phyloP scores from a whole-genome alignment of 2,797 vertebrate genomes.

The Onychomys torridus region DNA sequence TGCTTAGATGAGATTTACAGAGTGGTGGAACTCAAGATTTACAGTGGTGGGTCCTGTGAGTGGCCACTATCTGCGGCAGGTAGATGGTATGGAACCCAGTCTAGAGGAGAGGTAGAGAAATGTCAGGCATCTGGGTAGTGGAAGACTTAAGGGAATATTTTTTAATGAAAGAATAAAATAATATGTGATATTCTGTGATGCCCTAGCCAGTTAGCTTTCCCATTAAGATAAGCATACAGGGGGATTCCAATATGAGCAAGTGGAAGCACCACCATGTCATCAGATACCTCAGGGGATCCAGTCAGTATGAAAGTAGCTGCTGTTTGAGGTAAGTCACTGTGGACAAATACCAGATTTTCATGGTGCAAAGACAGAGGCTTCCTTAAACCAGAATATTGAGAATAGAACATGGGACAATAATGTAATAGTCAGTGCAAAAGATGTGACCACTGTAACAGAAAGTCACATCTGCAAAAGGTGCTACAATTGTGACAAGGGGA shows the following conservation, averaged over 20 bases:
- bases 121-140: accelerated
- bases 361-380: background rate
- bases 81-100: background rate
- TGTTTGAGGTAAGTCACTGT: background rate
- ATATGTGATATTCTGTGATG: background rate
- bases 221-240: background rate
- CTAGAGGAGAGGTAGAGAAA: background rate
- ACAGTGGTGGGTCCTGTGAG: background rate
- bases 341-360: background rate
- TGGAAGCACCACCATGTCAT: background rate
- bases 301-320: background rate
- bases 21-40: background rate
- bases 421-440: background rate
- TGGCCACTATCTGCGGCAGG: background rate
- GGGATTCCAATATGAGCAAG: background rate
- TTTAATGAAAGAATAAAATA: background rate
- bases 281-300: no score
- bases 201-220: background rate
- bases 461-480: background rate
- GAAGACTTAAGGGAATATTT: background rate
- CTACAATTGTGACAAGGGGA: background rate
- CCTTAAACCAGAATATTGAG: no score
- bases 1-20: background rate
- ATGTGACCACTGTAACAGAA: background rate
- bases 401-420: background rate